These are phyloP conservation scores for Valencia hispanica DNA, from an alignment of 2,797 vertebrate species.

Conservation along the genomic window DNA sequence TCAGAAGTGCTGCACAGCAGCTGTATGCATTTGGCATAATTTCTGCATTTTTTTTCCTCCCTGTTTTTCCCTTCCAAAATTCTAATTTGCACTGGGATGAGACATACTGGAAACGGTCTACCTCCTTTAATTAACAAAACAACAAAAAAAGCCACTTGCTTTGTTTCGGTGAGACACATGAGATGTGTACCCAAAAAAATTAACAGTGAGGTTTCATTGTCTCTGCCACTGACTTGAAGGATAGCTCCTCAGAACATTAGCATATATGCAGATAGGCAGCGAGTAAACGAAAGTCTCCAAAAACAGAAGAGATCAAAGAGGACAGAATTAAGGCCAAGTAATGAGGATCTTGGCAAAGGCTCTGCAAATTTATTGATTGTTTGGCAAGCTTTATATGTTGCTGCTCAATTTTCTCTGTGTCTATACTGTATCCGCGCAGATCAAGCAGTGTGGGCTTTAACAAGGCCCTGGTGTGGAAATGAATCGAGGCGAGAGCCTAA, in stretches of 20 bases:
- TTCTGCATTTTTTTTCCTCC: slow-evolving; percentile 30
- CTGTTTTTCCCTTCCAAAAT: slow-evolving; percentile 47
- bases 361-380: slow-evolving; percentile 81
- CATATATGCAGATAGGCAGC: slow-evolving; percentile 74
- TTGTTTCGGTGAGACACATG: slow-evolving; percentile 47
- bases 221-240: slow-evolving; percentile 61
- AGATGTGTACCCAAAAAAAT: slow-evolving; percentile 48
- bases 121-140: slow-evolving; percentile 51
- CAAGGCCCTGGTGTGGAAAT: slow-evolving; percentile 31
- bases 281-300: slow-evolving; percentile 71
- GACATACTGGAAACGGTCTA: slow-evolving; percentile 26
- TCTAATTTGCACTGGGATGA: slow-evolving; percentile 30
- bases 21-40: slow-evolving; percentile 59
- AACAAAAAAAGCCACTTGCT: slow-evolving; percentile 50
- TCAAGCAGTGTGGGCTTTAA: slow-evolving; percentile 60
- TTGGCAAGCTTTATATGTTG: slow-evolving; percentile 73
- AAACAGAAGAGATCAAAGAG: slow-evolving; percentile 75
- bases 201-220: slow-evolving; percentile 56
- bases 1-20: slow-evolving; percentile 66
- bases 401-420: slow-evolving; percentile 56
- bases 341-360: slow-evolving; percentile 80
- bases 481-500: slow-evolving; percentile 71
- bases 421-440: slow-evolving; percentile 62
- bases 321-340: slow-evolving; percentile 78
- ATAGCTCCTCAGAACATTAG: slow-evolving; percentile 67